These are phyloP conservation scores for Chondrilla cf. caribensis DNA, from an alignment of 37 sponge, comb jelly and placozoan species.

Conservation along the genomic window DNA sequence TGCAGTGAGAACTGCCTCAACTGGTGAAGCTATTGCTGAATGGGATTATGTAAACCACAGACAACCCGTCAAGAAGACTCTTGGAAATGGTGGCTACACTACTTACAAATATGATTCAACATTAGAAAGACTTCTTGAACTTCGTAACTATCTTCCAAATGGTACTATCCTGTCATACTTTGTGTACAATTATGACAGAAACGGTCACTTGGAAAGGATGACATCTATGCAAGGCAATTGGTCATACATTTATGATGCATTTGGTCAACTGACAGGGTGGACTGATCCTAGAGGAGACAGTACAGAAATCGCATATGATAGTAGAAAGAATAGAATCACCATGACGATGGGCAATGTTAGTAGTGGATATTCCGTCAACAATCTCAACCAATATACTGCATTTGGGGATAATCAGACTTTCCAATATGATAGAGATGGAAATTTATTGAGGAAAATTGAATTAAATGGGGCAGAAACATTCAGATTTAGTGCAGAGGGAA, in stretches of 20 bases:
- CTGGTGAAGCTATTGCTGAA: background rate
- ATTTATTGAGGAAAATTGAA: background rate
- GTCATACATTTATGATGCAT: constrained; percentile 28
- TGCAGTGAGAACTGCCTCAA: background rate
- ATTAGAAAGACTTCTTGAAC: background rate
- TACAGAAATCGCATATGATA: constrained; percentile 15
- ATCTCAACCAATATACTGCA: constrained; percentile 12
- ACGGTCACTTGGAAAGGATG: background rate
- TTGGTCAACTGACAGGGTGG: constrained; percentile 15
- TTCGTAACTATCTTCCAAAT: constrained; percentile 14
- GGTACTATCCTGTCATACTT: constrained; percentile 1
- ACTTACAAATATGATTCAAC: background rate
- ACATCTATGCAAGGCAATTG: background rate
- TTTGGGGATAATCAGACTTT: constrained; percentile 4
- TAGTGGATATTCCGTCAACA: constrained; percentile 7
- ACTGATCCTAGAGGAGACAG: constrained; percentile 2
- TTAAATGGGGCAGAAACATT: background rate
- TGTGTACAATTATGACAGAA: constrained; percentile 20
- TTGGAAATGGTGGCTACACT: constrained; percentile 29
- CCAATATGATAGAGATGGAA: constrained; percentile 25
- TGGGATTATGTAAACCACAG: background rate
- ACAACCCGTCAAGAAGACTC: background rate
- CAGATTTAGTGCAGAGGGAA: constrained; percentile 30
- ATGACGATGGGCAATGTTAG: background rate
- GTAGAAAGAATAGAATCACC: constrained; percentile 13